Conservation (phyloP, 2,113 vertebrate species). For the Neolamprologus devosi region DNA sequence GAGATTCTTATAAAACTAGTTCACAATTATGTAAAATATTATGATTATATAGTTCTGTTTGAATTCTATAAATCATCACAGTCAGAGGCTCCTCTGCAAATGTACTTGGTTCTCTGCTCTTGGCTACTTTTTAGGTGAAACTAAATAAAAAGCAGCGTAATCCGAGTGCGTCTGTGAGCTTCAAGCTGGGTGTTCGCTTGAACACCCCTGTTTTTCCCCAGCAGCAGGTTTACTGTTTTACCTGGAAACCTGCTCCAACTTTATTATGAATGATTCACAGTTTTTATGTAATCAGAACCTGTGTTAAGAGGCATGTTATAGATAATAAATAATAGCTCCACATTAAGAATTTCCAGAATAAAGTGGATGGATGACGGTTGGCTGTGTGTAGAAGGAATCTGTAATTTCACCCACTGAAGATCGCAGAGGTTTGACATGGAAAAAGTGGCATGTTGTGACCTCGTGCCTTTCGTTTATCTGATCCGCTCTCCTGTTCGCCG, state of each 20-base stretch:
- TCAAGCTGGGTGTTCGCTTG: too few species aligned
- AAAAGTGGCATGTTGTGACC: not conserved
- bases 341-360: not conserved
- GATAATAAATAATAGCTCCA: fast-evolving
- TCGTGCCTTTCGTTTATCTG: not conserved
- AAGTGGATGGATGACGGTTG: not conserved
- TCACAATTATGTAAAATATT: not conserved
- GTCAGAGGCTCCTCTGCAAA: fast-evolving
- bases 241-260: not conserved
- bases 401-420: not conserved
- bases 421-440: not conserved
- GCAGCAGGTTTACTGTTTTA: not conserved
- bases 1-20: not conserved
- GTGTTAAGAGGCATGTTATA: not conserved
- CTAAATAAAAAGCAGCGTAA: not conserved
- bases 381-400: not conserved
- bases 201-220: fast-evolving
- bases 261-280: not conserved
- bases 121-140: not conserved
- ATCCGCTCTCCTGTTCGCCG: not conserved
- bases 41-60: not conserved
- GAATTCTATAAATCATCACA: fast-evolving
- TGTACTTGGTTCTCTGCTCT: too few species aligned
- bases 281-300: not conserved
- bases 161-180: not conserved